Conservation (phyloP, 2,888 invertebrate species). For the Ashinkailepas kermadecensis region DNA sequence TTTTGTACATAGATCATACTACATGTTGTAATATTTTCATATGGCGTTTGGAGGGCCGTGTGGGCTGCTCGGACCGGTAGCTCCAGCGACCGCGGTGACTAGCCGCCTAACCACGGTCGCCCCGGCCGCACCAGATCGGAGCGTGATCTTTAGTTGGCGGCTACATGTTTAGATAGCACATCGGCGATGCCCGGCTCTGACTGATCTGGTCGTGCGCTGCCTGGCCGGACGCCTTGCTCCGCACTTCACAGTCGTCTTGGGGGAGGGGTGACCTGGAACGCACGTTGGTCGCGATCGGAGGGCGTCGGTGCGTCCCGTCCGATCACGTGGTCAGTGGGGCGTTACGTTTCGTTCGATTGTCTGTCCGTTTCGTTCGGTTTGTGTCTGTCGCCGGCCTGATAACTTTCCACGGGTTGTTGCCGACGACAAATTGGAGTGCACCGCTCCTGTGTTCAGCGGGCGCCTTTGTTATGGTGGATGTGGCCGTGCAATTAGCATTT, state of each 20-base stretch:
- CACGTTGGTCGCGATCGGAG: neutral
- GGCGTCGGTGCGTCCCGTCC: neutral
- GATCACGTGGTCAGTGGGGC: neutral
- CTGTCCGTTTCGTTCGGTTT: neutral
- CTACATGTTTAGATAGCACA: neutral
- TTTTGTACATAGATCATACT: constrained; percentile 3
- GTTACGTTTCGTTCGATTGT: neutral
- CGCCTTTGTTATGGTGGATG: neutral
- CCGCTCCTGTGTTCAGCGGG: neutral
- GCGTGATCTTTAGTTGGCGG: neutral
- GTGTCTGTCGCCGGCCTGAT: neutral
- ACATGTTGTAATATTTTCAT: constrained; percentile 20
- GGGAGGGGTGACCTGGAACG: neutral
- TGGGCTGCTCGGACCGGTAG: no score
- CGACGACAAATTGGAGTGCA: neutral
- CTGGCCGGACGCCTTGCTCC: neutral
- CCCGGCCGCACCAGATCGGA: neutral
- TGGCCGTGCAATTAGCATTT: constrained; percentile 6
- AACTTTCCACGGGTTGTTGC: neutral
- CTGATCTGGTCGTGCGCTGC: neutral
- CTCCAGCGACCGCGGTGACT: no score
- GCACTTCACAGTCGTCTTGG: neutral
- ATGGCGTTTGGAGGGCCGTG: neutral
- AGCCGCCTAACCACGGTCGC: no score
- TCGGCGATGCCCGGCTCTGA: neutral